Evolutionary conservation across 2,888 invertebrate genomes (phyloP).

Genomic region (Plebejus anna): DNA sequence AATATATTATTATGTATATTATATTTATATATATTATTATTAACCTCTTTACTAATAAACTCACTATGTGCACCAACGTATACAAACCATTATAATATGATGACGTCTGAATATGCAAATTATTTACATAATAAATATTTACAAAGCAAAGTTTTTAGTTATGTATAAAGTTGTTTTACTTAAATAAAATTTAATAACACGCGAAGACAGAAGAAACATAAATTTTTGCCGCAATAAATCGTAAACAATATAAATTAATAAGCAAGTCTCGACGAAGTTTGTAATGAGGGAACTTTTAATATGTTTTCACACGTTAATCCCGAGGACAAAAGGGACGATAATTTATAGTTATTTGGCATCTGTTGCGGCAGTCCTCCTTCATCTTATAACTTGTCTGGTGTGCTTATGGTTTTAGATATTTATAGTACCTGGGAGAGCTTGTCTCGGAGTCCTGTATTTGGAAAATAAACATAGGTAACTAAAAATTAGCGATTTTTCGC

Average conservation of each 20-base stretch:
- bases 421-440: neutral
- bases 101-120: too few relatives aligned
- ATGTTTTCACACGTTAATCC: slow-evolving; percentile 24
- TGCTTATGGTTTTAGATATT: neutral
- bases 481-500: too few relatives aligned
- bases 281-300: slow-evolving; percentile 28
- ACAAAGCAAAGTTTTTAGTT: neutral
- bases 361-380: neutral
- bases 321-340: slow-evolving; percentile 22
- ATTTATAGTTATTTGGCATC: slow-evolving; percentile 25
- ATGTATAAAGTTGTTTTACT: neutral
- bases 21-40: too few relatives aligned
- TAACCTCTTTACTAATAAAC: too few relatives aligned
- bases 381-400: slow-evolving; percentile 6
- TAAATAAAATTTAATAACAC: neutral
- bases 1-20: too few relatives aligned
- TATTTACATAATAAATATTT: neutral
- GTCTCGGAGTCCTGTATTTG: too few relatives aligned
- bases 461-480: too few relatives aligned
- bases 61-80: too few relatives aligned
- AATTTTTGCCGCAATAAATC: slow-evolving; percentile 5
- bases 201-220: neutral
- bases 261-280: neutral
- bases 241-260: slow-evolving; percentile 23
- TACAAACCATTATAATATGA: too few relatives aligned